Evolutionary conservation across 1,140 invertebrate species (phyloP), one percentile per base, ranked within the genome.

Genomic region (Halesus radiatus): DNA sequence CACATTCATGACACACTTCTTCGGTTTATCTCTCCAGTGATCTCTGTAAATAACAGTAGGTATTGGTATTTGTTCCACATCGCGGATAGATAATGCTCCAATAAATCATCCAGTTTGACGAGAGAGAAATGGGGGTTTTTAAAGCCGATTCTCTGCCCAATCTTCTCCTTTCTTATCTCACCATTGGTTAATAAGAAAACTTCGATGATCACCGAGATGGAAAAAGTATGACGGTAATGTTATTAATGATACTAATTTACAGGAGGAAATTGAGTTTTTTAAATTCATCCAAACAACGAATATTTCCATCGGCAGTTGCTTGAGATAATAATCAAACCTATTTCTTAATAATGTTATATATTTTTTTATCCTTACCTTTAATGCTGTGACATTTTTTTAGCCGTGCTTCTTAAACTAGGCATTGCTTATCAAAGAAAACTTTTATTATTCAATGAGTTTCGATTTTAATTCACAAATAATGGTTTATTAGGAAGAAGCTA

Each of bases 161-260:
- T 70, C 37, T 70, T 70, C 32, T 22, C 37, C 37, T 70, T 50
- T 45, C 66, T 70, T 70, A 70, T 70, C 66, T 18, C 37, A 22
- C 20, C 66, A 70, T 70, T 70, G 66, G 13, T 50, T 70, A 70
- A 70, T 70, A 70, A 70, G 66, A 70, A 70, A 70, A 70, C 66
- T 70, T 70, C 32, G n/a, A 60, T 60, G 32, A 58, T 76, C 73
- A 76, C 3, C 29, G 73, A 76, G 32, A 50, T 13, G 54, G 54
- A 74, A 76, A 76, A 62, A 76, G 29, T 76, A 32, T 60, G 54
- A 60, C 50, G 50, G 16, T 29, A 60, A 58, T 60, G 73, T 76
- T 76, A 76, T 76, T 60, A 76, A 76, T 76, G 73, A 60, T 60
- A 5, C 7, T 76, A 76, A 76, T 76, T 76, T 62, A 60, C 29